Conservation (phyloP, 1,140 invertebrate species). For the Steinernema khuongi region DNA sequence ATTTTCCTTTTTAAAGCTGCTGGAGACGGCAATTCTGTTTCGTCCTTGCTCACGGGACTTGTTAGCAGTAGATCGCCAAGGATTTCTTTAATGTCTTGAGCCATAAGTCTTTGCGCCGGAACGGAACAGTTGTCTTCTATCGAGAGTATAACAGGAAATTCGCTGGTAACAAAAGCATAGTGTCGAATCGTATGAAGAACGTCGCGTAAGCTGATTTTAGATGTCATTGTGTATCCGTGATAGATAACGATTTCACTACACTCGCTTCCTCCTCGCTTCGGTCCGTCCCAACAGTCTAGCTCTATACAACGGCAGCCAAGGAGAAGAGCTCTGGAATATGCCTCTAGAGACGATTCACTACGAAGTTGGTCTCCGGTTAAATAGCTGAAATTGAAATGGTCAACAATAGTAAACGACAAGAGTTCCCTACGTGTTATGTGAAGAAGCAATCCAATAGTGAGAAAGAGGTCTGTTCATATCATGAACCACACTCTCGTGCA, state of each 20-base stretch:
- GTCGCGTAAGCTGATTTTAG: slow-evolving; percentile 90
- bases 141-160: slow-evolving; percentile 86
- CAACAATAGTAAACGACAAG: neutral
- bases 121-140: slow-evolving; percentile 97
- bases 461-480: slow-evolving; percentile 88
- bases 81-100: slow-evolving; percentile 76
- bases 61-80: slow-evolving; percentile 68
- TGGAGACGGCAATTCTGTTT: slow-evolving; percentile 79
- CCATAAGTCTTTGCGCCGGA: slow-evolving; percentile 91
- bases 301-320: slow-evolving; percentile 58
- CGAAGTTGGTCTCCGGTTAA: slow-evolving; percentile 93
- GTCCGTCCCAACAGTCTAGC: slow-evolving; percentile 58
- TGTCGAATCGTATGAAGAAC: slow-evolving; percentile 90
- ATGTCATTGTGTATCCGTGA: slow-evolving; percentile 93
- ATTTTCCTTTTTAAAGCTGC: slow-evolving; percentile 65
- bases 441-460: slow-evolving; percentile 95
- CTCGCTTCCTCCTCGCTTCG: slow-evolving; percentile 41
- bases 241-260: slow-evolving; percentile 68
- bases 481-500: slow-evolving; percentile 70
- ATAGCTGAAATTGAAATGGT: slow-evolving; percentile 67
- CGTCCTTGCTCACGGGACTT: slow-evolving; percentile 62
- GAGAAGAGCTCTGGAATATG: slow-evolving; percentile 78
- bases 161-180: slow-evolving; percentile 85
- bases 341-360: slow-evolving; percentile 89
- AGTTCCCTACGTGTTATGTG: slow-evolving; percentile 80